Base-by-base conservation (phyloP, 2,888 invertebrate genomes). In the Xylota sylvarum region DNA sequence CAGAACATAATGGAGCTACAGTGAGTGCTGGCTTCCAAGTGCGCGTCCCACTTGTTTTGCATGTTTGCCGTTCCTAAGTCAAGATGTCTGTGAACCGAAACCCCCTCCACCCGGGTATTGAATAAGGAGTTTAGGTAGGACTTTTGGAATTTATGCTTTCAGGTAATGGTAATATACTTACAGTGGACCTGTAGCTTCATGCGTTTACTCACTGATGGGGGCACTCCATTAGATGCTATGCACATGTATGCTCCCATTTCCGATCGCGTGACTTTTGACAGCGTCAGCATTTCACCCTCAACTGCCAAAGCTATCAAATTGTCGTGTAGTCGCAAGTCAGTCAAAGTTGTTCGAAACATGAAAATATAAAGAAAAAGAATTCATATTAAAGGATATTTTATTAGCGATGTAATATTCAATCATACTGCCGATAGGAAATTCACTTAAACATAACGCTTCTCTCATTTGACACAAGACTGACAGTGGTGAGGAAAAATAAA, bases 161-260 rank as follows among this genome's bases (percentile, higher is more conserved):
- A 46, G 23, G 19, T 52, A 70, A 78, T 77, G 32, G 43, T 74
- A 30, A 46, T 64, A 88, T 93, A 97, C 97, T 97, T 93, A 97
- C 97, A 97, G 93, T 97, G 97, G 89, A 97, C 97, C 93, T 97
- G 97, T 84, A 97, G 95, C 96, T 97, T 97, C 94, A 97, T 96
- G 92, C 97, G 94, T 93, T 97, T 97, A 94, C 97, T 97, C 91
- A 97, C 97, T 52, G 97, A 95, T 40, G 97, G 97, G 37, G 97
- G 97, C 23, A 97, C 96, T 52, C 97, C 97, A 91, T 97, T 97
- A 89, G 96, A 96, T 76, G 97, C 97, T 92, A 97, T 97, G 93
- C 97, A 97, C 90, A 97, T 94, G 93, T 97, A 97, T 76, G 96
- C 96, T 69, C 97, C 97, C 97, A 97, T 97, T 93, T 97, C 97